Conservation (phyloP, 2,797 vertebrate species). For the Parauchenoglanis ngamensis region DNA sequence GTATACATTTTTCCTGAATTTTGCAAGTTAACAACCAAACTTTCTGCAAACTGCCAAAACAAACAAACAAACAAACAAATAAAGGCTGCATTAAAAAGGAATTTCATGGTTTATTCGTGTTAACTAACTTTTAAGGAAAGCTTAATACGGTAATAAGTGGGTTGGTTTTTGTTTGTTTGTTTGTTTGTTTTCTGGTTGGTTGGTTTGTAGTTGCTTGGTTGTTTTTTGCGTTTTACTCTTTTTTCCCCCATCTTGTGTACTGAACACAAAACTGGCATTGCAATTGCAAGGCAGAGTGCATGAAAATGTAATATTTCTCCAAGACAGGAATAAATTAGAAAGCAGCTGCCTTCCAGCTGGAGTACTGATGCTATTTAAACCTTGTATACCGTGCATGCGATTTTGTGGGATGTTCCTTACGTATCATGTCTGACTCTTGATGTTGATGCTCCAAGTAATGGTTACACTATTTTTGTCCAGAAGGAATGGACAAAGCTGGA, state of each 20-base stretch:
- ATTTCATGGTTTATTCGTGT: background rate
- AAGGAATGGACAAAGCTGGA: background rate
- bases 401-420: slow-evolving; percentile 41
- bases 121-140: background rate
- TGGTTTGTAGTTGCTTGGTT: background rate
- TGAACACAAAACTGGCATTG: background rate
- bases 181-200: too few relatives aligned
- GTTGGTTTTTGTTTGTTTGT: background rate
- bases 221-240: background rate
- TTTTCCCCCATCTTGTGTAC: background rate
- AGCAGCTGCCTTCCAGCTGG: background rate
- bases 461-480: slow-evolving; percentile 39
- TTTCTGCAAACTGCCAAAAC: background rate
- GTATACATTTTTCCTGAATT: background rate
- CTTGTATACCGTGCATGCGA: slow-evolving; percentile 6
- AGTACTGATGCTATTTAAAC: background rate
- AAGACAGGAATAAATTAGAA: background rate
- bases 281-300: background rate
- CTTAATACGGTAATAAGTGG: background rate
- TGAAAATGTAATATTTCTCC: background rate
- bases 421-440: background rate
- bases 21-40: background rate
- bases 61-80: background rate
- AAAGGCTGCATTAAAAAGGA: background rate
- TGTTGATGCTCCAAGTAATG: slow-evolving; percentile 49